Base-by-base conservation (phyloP, 2,888 invertebrate genomes). In the Euproctis similis region DNA sequence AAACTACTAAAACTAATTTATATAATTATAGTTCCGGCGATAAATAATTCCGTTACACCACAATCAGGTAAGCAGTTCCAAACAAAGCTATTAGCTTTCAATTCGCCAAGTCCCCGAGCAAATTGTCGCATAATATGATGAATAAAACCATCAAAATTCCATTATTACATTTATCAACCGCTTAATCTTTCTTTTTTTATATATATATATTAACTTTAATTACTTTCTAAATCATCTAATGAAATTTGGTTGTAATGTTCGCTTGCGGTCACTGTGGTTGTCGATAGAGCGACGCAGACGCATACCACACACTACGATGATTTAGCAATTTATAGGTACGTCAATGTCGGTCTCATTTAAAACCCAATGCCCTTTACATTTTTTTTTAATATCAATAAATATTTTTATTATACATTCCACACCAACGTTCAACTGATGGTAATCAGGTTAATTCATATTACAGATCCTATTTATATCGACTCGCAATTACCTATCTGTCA, bases 251-350 rank as follows among this genome's bases (percentile, higher is more conserved):
- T 67, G 53, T 65, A 60, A 65, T 53, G 57, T 41, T 10, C 11
- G 26, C 16, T 31, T 67, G 68, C 56, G 70, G 68, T 67, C 56
- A 54, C 56, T 49, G 51, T 45, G 50, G 59, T 53, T 36, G 46
- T 42, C 54, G 52, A 23, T 12, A 16, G 13, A 42, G 22, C 46
- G 44, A 36, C 39, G 39, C 47, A 41, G 17, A 26, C 45, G 36
- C 42, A 39, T 47, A 55, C 67, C 68, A 63, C 68, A 68, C 69
- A 63, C 51, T 61, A 58, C 55, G 65, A 66, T 74, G 75, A 76
- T 56, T 63, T 36, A 46, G 72, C 74, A 51, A 59, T 72, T 72
- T 65, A n/a, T n/a, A n/a, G n/a, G 56, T 55, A 43, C 50, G 39
- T 35, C 46, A 40, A 37, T n/a, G 44, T 53, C 59, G 59, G 52